Base-by-base conservation (phyloP, 64 coral and sea anemone genomes). In the Exaiptasia diaphana region DNA sequence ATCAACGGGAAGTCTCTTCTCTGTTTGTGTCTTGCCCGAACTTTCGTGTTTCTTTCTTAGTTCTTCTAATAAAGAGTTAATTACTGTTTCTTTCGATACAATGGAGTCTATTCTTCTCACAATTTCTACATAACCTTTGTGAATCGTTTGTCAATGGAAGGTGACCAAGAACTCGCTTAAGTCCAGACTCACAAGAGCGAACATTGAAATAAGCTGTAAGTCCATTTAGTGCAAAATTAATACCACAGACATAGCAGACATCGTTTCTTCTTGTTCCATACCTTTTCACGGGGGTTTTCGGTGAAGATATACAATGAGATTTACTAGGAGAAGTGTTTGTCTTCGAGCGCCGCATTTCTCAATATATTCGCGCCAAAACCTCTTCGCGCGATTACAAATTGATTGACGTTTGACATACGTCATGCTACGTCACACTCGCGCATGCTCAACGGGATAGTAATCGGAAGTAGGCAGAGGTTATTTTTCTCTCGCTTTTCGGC, bases 121-220 rank as follows among this genome's bases (percentile, higher is more conserved):
- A 64, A 49, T 23, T 49, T 49, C 71, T 74, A 20, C 71, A 74
- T 6, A 74, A 38, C 27, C 71, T 38, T 46, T 41, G 32, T 46
- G 71, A 74, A 23, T 74, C 71, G 30, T 74, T 24, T 49, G 20
- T 32, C 21, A 17, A 50, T 26, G 71, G 71, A 41, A 41, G 18
- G 71, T 38, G 71, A 41, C 71, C 71, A 74, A 74, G 71, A 74
- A 74, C 44, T 74, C 71, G 71, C 21, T 0, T 50, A 14, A 74
- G 26, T 23, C 71, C 71, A 30, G 71, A 41, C 64, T 68, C 5
- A 14, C 71, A 74, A 30, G 71, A 50, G 20, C 17, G 44, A 26
- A 74, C 71, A 26, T 74, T 74, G 11, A 74, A 74, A 28, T 41
- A 74, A 20, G 23, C 71, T 50, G 71, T 44, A 28, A 74, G 18